Evolutionary conservation across 2,797 vertebrate genomes (phyloP).

Genomic region (Sebastes nivosus): DNA sequence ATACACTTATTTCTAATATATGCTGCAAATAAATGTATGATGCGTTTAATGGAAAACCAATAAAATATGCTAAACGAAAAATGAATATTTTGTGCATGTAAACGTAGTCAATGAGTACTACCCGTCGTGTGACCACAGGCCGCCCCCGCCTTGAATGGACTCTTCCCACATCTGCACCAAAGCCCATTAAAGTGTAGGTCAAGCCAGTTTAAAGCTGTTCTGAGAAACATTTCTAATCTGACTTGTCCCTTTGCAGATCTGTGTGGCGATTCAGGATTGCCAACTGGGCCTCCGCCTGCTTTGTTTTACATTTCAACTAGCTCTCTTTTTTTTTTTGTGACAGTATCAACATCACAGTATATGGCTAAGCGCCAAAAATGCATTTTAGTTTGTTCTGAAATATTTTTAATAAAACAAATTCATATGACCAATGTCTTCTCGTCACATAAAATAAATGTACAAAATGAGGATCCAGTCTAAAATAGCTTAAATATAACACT

Average conservation of each 20-base stretch:
- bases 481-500: neutral
- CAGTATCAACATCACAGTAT: neutral
- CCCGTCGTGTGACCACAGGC: neutral
- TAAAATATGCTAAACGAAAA: too few relatives aligned
- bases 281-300: neutral
- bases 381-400: neutral
- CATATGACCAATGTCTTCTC: neutral
- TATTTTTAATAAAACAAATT: neutral
- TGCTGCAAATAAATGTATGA: too few relatives aligned
- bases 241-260: neutral
- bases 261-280: neutral
- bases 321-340: neutral
- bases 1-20: too few relatives aligned
- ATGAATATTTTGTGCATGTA: too few relatives aligned
- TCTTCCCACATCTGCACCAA: constrained; percentile 44
- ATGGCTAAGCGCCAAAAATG: too few relatives aligned
- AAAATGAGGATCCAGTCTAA: neutral
- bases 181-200: constrained; percentile 55
- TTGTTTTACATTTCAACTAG: neutral
- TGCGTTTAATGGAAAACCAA: too few relatives aligned
- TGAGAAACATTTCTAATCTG: constrained; percentile 39
- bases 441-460: neutral
- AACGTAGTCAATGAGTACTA: too few relatives aligned
- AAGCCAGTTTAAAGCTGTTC: constrained; percentile 48
- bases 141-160: neutral